A percentile compares a stretch with the other conserved stretches of the same genome.
These are phyloP conservation scores for Chlamydotis undulata DNA, from an alignment of 2,113 vertebrate genomes.

Conservation along the genomic window DNA sequence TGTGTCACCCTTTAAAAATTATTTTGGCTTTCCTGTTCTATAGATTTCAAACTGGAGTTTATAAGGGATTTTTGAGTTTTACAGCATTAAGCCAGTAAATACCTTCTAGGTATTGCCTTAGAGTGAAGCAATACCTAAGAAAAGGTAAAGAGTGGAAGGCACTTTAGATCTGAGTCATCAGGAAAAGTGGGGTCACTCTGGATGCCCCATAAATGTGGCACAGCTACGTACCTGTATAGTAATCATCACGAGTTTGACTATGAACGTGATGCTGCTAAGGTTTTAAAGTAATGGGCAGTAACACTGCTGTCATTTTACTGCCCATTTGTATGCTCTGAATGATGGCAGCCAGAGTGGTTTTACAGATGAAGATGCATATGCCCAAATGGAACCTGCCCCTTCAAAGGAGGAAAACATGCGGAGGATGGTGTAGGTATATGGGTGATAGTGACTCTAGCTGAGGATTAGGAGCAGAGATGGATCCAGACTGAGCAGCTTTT, in stretches of 20 bases:
- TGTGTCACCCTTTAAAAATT: not conserved
- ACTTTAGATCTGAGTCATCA: not conserved
- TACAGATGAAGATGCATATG: not conserved
- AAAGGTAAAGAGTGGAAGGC: not conserved
- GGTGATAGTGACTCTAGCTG: not conserved
- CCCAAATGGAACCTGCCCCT: not conserved
- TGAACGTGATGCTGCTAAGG: accelerated
- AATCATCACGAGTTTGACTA: not conserved
- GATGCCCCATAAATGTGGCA: not conserved
- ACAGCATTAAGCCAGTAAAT: not conserved
- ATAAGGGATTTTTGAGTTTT: not conserved
- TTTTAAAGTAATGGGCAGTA: not conserved
- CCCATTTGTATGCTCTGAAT: not conserved
- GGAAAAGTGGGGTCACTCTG: not conserved
- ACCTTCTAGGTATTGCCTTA: not conserved
- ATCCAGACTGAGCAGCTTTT: not conserved
- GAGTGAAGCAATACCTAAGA: not conserved
- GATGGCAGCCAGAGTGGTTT: not conserved
- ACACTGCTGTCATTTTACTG: not conserved
- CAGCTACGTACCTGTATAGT: not conserved
- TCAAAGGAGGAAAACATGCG: not conserved
- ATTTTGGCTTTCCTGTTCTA: not conserved
- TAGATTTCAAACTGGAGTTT: not conserved
- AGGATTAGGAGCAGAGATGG: not conserved
- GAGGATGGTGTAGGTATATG: not conserved